Evolutionary conservation across 2,113 vertebrate genomes (phyloP).

Genomic region (Dendrocopos noguchii): DNA sequence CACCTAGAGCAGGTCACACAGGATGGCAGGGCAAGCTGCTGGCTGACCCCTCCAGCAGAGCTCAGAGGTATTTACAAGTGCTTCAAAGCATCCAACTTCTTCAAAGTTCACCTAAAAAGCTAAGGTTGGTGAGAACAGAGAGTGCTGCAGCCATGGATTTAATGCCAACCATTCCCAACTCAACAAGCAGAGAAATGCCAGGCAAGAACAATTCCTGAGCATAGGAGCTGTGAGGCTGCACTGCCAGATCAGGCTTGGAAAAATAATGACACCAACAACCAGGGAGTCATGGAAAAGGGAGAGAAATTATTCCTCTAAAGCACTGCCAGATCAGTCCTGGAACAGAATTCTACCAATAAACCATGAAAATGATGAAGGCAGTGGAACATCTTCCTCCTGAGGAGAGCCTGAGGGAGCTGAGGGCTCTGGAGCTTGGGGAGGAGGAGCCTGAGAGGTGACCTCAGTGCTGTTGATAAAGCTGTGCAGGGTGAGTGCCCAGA

Average conservation of each 20-base stretch:
- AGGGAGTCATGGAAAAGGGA: background rate
- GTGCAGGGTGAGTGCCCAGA: no score
- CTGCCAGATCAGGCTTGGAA: background rate
- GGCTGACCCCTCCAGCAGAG: background rate
- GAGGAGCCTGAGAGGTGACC: no score
- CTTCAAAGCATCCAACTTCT: background rate
- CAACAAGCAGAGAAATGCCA: slow-evolving; percentile 2
- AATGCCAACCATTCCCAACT: background rate
- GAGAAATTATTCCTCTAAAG: background rate
- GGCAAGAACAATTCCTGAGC: background rate
- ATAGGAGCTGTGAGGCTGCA: background rate
- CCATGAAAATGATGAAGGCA: no score
- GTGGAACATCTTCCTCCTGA: no score
- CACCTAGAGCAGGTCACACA: no score
- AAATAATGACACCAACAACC: background rate
- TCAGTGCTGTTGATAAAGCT: no score
- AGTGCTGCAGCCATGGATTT: background rate
- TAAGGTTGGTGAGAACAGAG: background rate
- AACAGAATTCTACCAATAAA: no score
- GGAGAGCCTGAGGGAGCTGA: no score
- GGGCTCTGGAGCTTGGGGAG: no score
- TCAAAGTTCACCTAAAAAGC: slow-evolving; percentile 26
- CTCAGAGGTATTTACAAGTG: background rate
- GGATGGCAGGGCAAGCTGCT: background rate
- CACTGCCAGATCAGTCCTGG: background rate